Percentiles rank a stretch among this genome's conserved stretches.
phyloP scores from a whole-genome alignment of 2,797 vertebrate genomes.

The Poeciliopsis gracilis region DNA sequence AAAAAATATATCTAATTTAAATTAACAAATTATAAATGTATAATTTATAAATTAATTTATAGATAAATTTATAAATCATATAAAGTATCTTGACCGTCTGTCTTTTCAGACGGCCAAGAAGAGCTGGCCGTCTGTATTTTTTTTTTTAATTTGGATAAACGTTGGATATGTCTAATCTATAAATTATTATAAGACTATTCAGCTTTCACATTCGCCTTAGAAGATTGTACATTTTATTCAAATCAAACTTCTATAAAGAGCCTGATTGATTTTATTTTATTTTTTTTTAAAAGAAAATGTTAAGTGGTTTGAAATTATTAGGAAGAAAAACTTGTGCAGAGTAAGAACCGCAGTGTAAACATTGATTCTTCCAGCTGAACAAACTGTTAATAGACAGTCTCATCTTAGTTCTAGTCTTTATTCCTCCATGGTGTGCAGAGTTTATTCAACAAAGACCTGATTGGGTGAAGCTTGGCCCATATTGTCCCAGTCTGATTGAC shows the following conservation, averaged over 20 bases:
- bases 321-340: neutral
- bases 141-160: too few species aligned
- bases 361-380: neutral
- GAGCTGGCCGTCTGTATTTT: neutral
- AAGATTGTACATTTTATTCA: neutral
- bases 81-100: too few species aligned
- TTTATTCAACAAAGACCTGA: neutral
- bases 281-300: neutral
- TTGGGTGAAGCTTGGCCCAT: neutral
- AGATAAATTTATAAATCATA: too few species aligned
- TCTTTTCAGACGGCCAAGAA: neutral
- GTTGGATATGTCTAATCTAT: neutral
- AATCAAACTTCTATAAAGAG: neutral
- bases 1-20: too few species aligned
- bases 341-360: neutral
- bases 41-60: too few species aligned
- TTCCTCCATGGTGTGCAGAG: neutral
- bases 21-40: too few species aligned
- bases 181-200: neutral
- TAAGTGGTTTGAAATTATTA: neutral
- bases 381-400: neutral
- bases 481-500: slow-evolving; percentile 8
- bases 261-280: neutral
- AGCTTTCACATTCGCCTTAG: neutral
- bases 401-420: neutral